Evolutionary conservation across 64 coral and sea anemone species (phyloP), one percentile per base, ranked within the genome.

Genomic region (Actinia equina): DNA sequence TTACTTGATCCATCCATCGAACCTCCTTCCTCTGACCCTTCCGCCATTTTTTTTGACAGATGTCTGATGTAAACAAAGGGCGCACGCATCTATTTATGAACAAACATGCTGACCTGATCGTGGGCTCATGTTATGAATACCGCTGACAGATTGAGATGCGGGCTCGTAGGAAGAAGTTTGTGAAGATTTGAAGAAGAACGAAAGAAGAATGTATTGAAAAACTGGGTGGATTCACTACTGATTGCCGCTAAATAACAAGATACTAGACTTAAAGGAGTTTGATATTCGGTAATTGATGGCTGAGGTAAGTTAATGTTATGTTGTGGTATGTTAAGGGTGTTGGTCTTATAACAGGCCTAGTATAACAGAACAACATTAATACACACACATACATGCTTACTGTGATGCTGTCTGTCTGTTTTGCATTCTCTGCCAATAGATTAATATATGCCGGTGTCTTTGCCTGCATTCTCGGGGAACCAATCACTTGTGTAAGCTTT

Each of bases 41-140:
- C 30, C 30, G 88, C 88, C 94, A 96, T 96, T 85, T 89, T 95
- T 58, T 77, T 82, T 91, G 83, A 85, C 83, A 85, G 18, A 37
- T 37, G 30, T 18, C 70, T 96, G 91, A 96, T 96, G 94, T 91
- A 88, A 90, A 96, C 94, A 96, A 89, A 96, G 60, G 65, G 13
- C 43, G 45, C 17, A 57, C 60, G 83, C 85, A 92, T 87, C 62
- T 56, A 74, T 57, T 58, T 77, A 71, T 51, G 2, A 46, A n/a
- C 20, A 1, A 46, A 12, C 10, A 84, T 88, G 94, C 94, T 88
- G 91, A 71, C n/a, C 6, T 46, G 49, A 52, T 52, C 2, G 61
- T 80, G 78, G 86, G 71, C 89, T 69, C 89, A 65, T 56, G 15
- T 64, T 46, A 1, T 53, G 17, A 87, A 81, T 22, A n/a, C 44